Evolutionary conservation across 2,888 invertebrate species (phyloP).

Genomic region (Mimas tiliae): DNA sequence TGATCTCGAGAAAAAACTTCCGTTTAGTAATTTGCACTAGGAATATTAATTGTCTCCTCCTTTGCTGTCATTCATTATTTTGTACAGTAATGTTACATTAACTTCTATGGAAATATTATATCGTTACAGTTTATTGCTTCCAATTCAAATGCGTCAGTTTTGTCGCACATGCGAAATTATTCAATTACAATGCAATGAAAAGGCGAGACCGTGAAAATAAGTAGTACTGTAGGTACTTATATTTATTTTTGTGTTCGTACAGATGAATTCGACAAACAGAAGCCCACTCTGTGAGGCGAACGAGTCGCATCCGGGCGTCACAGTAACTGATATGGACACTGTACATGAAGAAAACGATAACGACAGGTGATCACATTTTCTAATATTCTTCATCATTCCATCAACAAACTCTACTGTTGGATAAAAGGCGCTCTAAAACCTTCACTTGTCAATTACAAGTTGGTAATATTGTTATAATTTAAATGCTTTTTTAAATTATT

Average conservation of each 20-base stretch:
- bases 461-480: background rate
- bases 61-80: background rate
- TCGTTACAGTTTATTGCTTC: constrained; percentile 1
- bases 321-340: constrained; percentile 79
- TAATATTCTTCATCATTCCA: background rate
- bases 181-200: background rate
- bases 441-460: background rate
- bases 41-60: background rate
- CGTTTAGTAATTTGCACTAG: constrained; percentile 31
- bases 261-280: constrained; percentile 76
- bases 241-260: constrained; percentile 43
- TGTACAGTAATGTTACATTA: constrained; percentile 4
- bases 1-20: constrained; percentile 10
- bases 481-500: background rate
- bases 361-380: constrained; percentile 63
- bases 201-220: constrained; percentile 41
- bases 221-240: constrained; percentile 25
- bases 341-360: constrained; percentile 81
- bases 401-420: background rate
- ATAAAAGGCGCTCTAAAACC: background rate
- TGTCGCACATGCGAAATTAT: background rate
- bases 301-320: constrained; percentile 69
- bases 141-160: background rate
- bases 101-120: constrained; percentile 1
- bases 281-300: constrained; percentile 62